These are phyloP conservation scores for Ernsta delagoae DNA, from an alignment of 2,888 invertebrate genomes.

Conservation along the genomic window DNA sequence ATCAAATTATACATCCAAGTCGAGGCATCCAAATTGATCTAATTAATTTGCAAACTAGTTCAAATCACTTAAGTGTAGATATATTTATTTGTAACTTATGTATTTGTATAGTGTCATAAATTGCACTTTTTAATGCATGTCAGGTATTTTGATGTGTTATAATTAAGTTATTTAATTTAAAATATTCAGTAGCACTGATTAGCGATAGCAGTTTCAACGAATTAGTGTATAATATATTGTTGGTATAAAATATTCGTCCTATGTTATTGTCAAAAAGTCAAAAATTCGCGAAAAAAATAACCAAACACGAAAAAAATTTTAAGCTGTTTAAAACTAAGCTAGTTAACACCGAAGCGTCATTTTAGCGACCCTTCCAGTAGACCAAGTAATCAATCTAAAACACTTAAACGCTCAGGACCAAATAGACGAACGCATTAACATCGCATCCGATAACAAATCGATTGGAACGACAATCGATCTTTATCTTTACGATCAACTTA, in stretches of 20 bases:
- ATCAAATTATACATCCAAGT: neutral
- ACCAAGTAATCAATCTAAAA: conserved; percentile 46
- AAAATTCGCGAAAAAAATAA: too few relatives aligned
- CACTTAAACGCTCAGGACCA: conserved; percentile 47
- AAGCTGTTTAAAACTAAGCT: too few relatives aligned
- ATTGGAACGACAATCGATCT: conserved; percentile 27
- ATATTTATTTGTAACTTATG: neutral
- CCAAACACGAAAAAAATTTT: too few relatives aligned
- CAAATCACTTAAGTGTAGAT: neutral
- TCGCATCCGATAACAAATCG: conserved; percentile 43
- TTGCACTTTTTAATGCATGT: neutral
- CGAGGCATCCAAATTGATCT: neutral
- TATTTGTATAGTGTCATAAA: neutral
- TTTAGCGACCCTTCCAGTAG: conserved; percentile 42
- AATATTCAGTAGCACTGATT: neutral
- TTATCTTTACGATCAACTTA: neutral
- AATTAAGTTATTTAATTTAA: neutral
- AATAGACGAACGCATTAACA: conserved; percentile 51
- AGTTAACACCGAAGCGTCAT: conserved; percentile 38
- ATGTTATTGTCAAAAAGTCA: too few relatives aligned
- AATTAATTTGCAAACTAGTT: conserved; percentile 7
- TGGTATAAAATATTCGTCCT: too few relatives aligned
- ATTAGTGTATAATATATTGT: too few relatives aligned
- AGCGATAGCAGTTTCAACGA: too few relatives aligned
- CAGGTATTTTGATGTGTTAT: neutral